Base-by-base conservation (phyloP, 2,888 invertebrate genomes). In the Ophion ellenae region DNA sequence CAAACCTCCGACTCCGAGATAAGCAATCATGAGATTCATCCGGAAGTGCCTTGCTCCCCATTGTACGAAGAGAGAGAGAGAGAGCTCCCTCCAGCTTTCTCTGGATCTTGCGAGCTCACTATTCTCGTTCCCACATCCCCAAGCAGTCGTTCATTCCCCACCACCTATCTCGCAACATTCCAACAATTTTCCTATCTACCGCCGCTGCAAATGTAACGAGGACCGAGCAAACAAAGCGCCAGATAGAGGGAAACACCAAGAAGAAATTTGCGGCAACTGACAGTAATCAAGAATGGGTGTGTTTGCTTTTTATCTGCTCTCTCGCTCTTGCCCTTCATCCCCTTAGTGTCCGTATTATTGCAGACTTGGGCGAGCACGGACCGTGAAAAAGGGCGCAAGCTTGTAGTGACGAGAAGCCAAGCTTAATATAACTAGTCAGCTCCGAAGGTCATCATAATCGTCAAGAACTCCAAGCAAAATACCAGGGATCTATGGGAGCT, bases 11-110 rank as follows among this genome's bases (percentile, higher is more conserved):
- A 57, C 73, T 67, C 67, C 53, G 73, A 67, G 74, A 69, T 78
- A 66, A 59, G 77, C 79, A 70, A 79, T 83, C 78, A 24, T 53
- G 64, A 53, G 75, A 83, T 75, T 70, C 40, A 69, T n/a, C 53
- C 74, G 47, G 40, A 66, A 67, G 32, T 61, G 75, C 24, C 76
- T 64, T 14, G 17, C 17, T 24, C 17, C 7, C 63, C 17, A 6
- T 40, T 32, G 57, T 32, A 32, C 24, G 53, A 14, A 14, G 53
- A 53, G 7, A 53, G 53, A 17, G 53, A 17, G 53, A 14, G 53
- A 4, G 17, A 14, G 57, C 40, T 63, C n/a, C 9, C 24, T 61
- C 20, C 45, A 6, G n/a, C 40, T 6, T 17, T 9, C 61, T 40
- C 57, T 57, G 9, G 17, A 28, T 20, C 36, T 57, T n/a, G n/a